Evolutionary conservation across 2,888 invertebrate species (phyloP).

Genomic region (Amblyjoppa fuscipennis): DNA sequence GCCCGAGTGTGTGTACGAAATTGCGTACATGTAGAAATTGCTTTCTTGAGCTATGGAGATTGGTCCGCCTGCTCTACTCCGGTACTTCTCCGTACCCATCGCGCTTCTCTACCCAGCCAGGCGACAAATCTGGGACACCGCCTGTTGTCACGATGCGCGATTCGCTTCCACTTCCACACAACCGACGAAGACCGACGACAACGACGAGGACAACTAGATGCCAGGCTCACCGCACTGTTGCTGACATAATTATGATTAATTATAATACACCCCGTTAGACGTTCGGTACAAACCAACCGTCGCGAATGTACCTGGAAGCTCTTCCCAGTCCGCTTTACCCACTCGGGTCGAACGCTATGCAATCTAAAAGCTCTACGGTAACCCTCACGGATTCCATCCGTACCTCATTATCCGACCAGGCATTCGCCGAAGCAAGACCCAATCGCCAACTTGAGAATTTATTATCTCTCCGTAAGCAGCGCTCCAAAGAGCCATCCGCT

Average conservation of each 20-base stretch:
- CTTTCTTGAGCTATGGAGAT: background rate
- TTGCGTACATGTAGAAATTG: background rate
- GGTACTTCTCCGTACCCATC: constrained; percentile 8
- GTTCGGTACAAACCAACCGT: constrained; percentile 22
- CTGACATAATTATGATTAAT: constrained; percentile 78
- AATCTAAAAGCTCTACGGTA: background rate
- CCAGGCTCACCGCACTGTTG: constrained; percentile 62
- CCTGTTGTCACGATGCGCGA: constrained; percentile 66
- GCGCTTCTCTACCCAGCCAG: constrained; percentile 27
- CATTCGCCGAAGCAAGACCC: constrained; percentile 2
- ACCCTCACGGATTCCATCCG: constrained; percentile 14
- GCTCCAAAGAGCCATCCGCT: background rate
- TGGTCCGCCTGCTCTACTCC: background rate
- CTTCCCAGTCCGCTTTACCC: background rate
- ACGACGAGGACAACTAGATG: constrained; percentile 24
- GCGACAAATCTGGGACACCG: constrained; percentile 70
- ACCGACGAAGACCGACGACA: constrained; percentile 10
- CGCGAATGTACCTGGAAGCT: background rate
- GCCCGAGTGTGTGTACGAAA: background rate
- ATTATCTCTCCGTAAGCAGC: background rate
- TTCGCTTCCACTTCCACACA: constrained; percentile 15
- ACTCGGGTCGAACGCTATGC: background rate
- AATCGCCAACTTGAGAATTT: constrained; percentile 21
- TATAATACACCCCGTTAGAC: constrained; percentile 69
- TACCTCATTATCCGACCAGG: constrained; percentile 12